Base-by-base conservation (phyloP, 2,797 vertebrate genomes). In the Apogon hyalosoma region DNA sequence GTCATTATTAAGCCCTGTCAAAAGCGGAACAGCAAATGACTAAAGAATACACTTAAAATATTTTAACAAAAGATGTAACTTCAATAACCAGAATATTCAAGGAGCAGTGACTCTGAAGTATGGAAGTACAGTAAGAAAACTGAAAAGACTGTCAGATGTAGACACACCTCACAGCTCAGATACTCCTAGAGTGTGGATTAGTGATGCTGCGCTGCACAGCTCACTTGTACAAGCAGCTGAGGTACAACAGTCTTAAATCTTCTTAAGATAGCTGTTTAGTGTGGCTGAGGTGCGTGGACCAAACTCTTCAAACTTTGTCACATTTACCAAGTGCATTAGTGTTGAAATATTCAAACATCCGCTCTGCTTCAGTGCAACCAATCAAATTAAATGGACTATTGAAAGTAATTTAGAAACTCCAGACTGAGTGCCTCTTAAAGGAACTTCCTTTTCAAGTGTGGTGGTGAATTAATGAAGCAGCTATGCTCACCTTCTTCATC, bases 401-500 rank as follows among this genome's bases (percentile, higher is more conserved):
- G 7, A 21, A 39, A 38, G 2, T 33, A 19, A 42, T 8, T 38
- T 36, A 7, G 6, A 46, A 36, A 36, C 9, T 36, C 33, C 33
- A 48, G 3, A 33, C 14, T 16, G 19, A 53, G 53, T 4, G 39
- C 33, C 12, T 33, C 15, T 24, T 3, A 13, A 19, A 70, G 11
- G 4, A 21, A 21, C 11, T 42, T 55, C 21, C 1, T 21, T 5
- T n/a, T 12, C 7, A 19, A 48, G 3, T 33, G 6, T 7, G 38
- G 18, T 4, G 11, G 7, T 33, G 10, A 42, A 33, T 11, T 8
- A 55, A 40, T 47, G 3, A 58, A 66, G 10, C 39, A 14, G 10
- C 15, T 31, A 11, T 58, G 49, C 79, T 57, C 10, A 92, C 92
- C 93, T 76, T 94, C 94, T 54, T 94, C 94, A 2, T 94, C 94